Evolutionary conservation across 2,888 invertebrate genomes (phyloP), one percentile per base, ranked within the genome.

Genomic region (Trachelus iudaicus): DNA sequence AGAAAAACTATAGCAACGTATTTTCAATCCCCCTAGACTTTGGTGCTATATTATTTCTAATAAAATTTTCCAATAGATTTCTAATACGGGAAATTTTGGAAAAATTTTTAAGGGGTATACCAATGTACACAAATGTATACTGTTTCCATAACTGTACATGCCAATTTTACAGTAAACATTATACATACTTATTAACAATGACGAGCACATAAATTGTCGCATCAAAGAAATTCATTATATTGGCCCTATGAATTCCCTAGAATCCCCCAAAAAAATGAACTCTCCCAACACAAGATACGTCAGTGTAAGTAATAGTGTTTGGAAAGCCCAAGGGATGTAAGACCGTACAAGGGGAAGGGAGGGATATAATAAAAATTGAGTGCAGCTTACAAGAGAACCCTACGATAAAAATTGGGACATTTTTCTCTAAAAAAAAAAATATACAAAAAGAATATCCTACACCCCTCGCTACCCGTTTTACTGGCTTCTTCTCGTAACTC

Each of bases 351-450:
- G 2, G 15, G 9, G 9, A 23, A 56, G 15, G 15, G 6, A 56
- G 15, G 15, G 9, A 56, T 23, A 23, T 56, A 56, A 56, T 56
- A 56, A 56, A 56, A 56, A 56, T 56, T 4, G 56, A 56, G 56
- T 56, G 56, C 56, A 56, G 56, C 56, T 56, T 56, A 56, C 56
- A 56, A 15, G 56, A 56, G 23, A 23, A 23, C 56, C 23, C 56
- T 56, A 56, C 56, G 73, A 75, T 77, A 77, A 79, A 79, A 82
- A 81, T 80, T 79, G 79, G 77, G 73, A 77, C 76, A 75, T 82
- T 81, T 82, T 81, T 56, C 75, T 73, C 68, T 73, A 79, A 81
- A 81, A 78, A 75, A 81, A 79, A 75, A 40, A 69, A 33, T 37
- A 31, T 75, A 73, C 73, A 69, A 33, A n/a, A 37, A n/a, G 73